These are phyloP conservation scores for Pogona vitticeps DNA, from an alignment of 2,113 vertebrate genomes.

Conservation along the genomic window DNA sequence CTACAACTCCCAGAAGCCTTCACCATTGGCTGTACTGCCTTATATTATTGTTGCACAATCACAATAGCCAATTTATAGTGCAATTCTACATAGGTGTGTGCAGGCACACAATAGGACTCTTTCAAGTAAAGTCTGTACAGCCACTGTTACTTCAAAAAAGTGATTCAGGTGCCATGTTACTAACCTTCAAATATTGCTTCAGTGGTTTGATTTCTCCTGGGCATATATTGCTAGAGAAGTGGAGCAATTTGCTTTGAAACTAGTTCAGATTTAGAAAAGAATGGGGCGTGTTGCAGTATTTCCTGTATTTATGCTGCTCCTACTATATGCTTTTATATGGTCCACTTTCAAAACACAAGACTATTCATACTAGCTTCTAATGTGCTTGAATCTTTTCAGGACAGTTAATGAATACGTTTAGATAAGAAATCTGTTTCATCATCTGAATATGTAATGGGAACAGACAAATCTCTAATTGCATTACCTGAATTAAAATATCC, in stretches of 20 bases:
- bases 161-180: background rate
- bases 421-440: conserved; percentile 66
- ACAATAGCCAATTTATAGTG: conserved; percentile 7
- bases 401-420: conserved; percentile 68
- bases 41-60: conserved; percentile 23
- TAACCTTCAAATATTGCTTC: conserved; percentile 30
- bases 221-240: conserved; percentile 6
- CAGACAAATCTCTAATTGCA: conserved; percentile 65
- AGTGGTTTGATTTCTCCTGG: background rate
- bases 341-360: conserved; percentile 57
- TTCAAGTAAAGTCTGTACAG: background rate
- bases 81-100: background rate
- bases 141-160: background rate
- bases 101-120: background rate
- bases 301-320: conserved; percentile 56
- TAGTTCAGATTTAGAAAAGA: conserved; percentile 47
- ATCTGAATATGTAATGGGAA: conserved; percentile 65
- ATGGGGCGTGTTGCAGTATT: conserved; percentile 38
- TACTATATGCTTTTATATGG: conserved; percentile 58
- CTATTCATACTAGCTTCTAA: conserved; percentile 69
- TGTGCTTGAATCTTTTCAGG: conserved; percentile 63
- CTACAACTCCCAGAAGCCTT: too few relatives aligned
- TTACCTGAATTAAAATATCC: conserved; percentile 72
- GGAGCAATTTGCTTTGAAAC: conserved; percentile 26
- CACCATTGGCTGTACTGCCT: too few relatives aligned